Evolutionary conservation across 2,888 invertebrate species (phyloP).

Genomic region (Desoria tigrina): DNA sequence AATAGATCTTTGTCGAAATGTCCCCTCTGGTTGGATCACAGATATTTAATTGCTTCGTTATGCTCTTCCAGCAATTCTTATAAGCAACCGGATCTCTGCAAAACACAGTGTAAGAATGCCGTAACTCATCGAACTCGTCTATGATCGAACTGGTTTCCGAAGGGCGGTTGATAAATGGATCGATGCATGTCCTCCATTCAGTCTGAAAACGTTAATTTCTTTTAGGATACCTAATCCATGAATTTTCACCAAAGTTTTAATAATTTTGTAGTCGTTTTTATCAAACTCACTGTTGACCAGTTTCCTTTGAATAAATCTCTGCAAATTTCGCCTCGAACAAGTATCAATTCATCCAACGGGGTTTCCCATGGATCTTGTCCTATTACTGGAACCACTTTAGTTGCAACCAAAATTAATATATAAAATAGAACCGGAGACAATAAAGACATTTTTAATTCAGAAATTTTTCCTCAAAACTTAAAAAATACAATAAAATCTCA

Average conservation of each 20-base stretch:
- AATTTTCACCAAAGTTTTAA: not conserved
- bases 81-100: conserved; percentile 27
- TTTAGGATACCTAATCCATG: not conserved
- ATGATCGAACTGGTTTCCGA: not conserved
- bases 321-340: not conserved
- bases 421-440: no score
- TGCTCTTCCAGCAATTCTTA: conserved; percentile 33
- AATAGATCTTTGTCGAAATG: conserved; percentile 29
- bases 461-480: no score
- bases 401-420: no score
- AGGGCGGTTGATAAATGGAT: not conserved
- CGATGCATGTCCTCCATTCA: conserved; percentile 12
- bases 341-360: conserved; percentile 35
- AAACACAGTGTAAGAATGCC: conserved; percentile 23
- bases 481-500: no score
- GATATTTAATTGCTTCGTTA: conserved; percentile 26
- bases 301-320: no score
- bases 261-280: no score
- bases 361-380: conserved; percentile 31
- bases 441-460: no score
- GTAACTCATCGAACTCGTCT: conserved; percentile 11
- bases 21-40: conserved; percentile 31
- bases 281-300: no score
- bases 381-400: not conserved
- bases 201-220: not conserved